Conservation (phyloP, 2,888 invertebrate genomes). For the Drosophila mimica region DNA sequence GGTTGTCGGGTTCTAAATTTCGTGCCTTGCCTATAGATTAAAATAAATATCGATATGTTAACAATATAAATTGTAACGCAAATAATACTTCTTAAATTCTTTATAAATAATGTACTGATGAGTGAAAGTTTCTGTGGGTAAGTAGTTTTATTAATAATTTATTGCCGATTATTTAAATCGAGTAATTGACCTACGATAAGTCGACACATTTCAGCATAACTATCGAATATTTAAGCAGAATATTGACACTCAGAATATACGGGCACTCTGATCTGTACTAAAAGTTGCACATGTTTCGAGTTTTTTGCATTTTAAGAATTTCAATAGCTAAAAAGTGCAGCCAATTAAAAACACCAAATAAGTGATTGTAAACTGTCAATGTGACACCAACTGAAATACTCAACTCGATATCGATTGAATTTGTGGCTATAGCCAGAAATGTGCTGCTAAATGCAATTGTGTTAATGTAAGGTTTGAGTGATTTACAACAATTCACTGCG, state of each 20-base stretch:
- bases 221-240: not conserved
- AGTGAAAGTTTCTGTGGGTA: not conserved
- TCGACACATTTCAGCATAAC: slow-evolving; percentile 1
- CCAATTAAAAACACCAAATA: not conserved
- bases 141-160: not conserved
- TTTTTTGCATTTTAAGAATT: slow-evolving; percentile 26
- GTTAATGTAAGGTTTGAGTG: slow-evolving; percentile 22
- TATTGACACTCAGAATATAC: not conserved
- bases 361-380: slow-evolving; percentile 9
- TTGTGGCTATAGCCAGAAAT: slow-evolving; percentile 1
- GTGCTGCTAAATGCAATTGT: not conserved
- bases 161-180: not conserved
- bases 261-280: slow-evolving; percentile 11
- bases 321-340: slow-evolving; percentile 7
- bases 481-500: slow-evolving; percentile 38
- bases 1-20: slow-evolving; percentile 1
- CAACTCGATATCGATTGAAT: not conserved
- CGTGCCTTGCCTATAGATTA: not conserved
- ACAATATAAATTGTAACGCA: not conserved
- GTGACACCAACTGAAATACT: not conserved
- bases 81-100: not conserved
- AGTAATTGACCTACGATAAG: not conserved
- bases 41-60: slow-evolving; percentile 1
- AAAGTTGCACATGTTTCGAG: slow-evolving; percentile 48
- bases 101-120: too few relatives aligned